phyloP scores from a whole-genome alignment of 2,797 vertebrate species.

The Pipistrellus kuhlii region DNA sequence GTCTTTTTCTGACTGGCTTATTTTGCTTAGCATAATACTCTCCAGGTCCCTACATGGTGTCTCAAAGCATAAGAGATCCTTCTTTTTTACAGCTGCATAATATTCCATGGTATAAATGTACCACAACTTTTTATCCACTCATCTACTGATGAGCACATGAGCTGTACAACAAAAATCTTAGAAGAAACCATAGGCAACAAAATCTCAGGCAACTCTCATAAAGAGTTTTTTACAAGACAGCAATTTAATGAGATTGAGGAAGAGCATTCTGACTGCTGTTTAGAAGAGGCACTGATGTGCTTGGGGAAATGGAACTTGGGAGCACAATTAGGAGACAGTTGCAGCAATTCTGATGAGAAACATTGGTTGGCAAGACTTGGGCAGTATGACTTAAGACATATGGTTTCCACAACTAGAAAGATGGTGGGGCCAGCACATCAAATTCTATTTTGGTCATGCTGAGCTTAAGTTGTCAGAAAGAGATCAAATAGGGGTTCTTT shows the following conservation, averaged over 20 bases:
- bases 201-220: no score
- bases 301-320: not conserved
- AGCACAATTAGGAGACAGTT: not conserved
- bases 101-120: no score
- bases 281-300: not conserved
- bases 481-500: not conserved
- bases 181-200: no score
- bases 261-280: not conserved
- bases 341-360: not conserved
- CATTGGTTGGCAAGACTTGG: not conserved
- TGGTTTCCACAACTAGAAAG: not conserved
- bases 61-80: no score
- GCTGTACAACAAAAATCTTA: no score
- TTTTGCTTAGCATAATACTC: no score
- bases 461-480: not conserved
- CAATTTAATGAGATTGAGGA: conserved; percentile 15
- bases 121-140: no score
- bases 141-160: no score
- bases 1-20: no score
- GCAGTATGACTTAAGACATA: not conserved
- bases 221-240: not conserved
- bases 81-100: no score
- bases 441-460: not conserved
- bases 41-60: no score
- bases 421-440: not conserved